phyloP scores from a whole-genome alignment of 2,888 invertebrate species.

The Ormyrus rosae region DNA sequence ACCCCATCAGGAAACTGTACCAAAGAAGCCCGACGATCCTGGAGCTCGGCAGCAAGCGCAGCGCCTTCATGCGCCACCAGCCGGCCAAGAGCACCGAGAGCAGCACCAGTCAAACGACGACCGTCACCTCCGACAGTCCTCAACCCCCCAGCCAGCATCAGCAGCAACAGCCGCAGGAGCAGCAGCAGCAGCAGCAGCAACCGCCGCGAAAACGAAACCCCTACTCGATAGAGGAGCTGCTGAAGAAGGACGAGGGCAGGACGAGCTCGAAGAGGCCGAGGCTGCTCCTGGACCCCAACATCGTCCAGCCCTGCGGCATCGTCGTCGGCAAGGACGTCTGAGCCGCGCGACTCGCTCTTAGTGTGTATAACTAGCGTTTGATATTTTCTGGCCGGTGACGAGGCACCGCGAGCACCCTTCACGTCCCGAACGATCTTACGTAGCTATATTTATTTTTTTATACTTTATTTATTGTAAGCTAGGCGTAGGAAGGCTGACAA shows the following conservation, averaged over 20 bases:
- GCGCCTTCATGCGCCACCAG: constrained; percentile 67
- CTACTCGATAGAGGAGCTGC: constrained; percentile 90
- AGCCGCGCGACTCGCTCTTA: constrained; percentile 9
- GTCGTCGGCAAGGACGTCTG: constrained; percentile 77
- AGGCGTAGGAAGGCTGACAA: neutral
- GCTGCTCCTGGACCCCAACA: constrained; percentile 75
- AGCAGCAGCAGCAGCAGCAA: constrained; percentile 61
- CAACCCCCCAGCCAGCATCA: constrained; percentile 8
- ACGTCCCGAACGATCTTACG: neutral
- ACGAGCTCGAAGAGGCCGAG: constrained; percentile 71
- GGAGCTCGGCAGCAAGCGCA: constrained; percentile 70
- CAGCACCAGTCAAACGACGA: constrained; percentile 43
- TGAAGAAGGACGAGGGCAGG: constrained; percentile 87
- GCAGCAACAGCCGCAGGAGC: constrained; percentile 49
- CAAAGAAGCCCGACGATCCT: constrained; percentile 68
- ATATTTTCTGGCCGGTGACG: neutral
- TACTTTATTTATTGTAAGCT: constrained; percentile 36
- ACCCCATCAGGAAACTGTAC: constrained; percentile 65
- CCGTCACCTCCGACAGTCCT: neutral
- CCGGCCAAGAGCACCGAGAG: constrained; percentile 12
- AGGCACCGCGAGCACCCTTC: constrained; percentile 1
- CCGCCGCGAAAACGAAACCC: constrained; percentile 84
- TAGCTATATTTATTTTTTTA: constrained; percentile 22
- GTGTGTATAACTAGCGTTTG: constrained; percentile 39
- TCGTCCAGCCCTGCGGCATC: constrained; percentile 80